A percentile compares a stretch with the other conserved stretches of the same genome.
Evolutionary conservation across 2,888 invertebrate genomes (phyloP).

Genomic region (Lasioglossum lativentre): DNA sequence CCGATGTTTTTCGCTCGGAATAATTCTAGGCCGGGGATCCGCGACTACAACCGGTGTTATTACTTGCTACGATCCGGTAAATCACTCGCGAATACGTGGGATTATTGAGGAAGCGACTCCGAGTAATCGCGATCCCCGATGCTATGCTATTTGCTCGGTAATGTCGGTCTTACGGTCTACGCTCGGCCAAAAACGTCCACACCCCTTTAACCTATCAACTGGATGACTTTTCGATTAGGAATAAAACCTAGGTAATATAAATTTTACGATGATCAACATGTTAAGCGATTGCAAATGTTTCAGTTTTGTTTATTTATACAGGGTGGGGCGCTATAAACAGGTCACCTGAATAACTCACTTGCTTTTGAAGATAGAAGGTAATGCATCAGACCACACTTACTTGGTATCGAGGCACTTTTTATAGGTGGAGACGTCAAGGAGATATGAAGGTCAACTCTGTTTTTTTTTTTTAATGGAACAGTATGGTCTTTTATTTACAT

Average conservation of each 20-base stretch:
- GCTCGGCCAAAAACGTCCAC: not conserved
- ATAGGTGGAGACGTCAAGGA: too few species aligned
- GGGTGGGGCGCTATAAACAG: too few species aligned
- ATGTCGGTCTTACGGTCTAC: not conserved
- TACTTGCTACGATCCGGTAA: slow-evolving; percentile 19
- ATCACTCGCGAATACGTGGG: slow-evolving; percentile 18
- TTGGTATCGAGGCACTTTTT: too few species aligned
- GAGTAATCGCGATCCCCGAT: not conserved
- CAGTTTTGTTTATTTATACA: not conserved
- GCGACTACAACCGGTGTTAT: slow-evolving; percentile 25
- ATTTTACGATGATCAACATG: not conserved
- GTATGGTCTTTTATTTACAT: too few species aligned
- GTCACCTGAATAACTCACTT: too few species aligned
- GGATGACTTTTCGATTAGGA: not conserved
- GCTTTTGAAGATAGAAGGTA: too few species aligned
- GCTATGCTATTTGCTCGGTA: not conserved
- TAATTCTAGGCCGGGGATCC: not conserved
- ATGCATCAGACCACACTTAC: too few species aligned
- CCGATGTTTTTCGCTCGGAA: not conserved
- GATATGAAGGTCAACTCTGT: too few species aligned
- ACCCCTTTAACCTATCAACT: not conserved
- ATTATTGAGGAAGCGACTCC: not conserved
- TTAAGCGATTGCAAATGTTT: not conserved
- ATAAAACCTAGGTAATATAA: not conserved
- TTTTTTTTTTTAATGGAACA: too few species aligned